Base-by-base conservation (phyloP, 2,113 vertebrate species). In the Heterochromis multidens region DNA sequence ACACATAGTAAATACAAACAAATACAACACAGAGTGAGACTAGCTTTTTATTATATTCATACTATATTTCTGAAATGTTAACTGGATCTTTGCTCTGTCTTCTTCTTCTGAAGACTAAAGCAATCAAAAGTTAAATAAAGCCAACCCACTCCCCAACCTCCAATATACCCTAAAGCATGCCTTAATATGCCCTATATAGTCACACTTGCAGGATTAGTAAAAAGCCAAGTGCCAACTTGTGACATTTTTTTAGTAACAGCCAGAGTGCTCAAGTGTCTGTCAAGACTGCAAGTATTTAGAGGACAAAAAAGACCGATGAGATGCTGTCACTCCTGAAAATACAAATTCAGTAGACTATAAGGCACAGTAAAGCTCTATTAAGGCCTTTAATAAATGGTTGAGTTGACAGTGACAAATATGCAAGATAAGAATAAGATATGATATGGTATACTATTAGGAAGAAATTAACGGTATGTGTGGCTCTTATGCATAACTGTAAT, bases 1-100 rank as follows among this genome's bases (percentile, higher is more conserved):
- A 87, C 12, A 90, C 31, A 91, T 21, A 85, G 87, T 31, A 89
- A 33, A 88, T 1, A 79, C 29, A 87, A 56, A 87, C 13, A 80
- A 65, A 76, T 19, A 82, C 14, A 85, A 63, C 5, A n/a, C 17
- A 31, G n/a, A 63, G 4, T 57, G 12, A 65, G 6, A 79, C 7
- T 21, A 11, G 21, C 12, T 77, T 78, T 8, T 67, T 13, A 27
- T 4, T 70, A 70, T 27, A 70, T 70, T 72, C 40, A 74, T 12
- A 63, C 35, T 49, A 25, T 3, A 56, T 33, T 23, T 78, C 17
- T 25, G 4, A 21, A 21, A 23, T 56, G 14, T 77, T 77, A 13
- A 46, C 11, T 5, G 16, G 6, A 74, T 72, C 9, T 1, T 80
- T 0, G 7, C 10, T 31, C 46, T 35, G 35, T 81, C 25, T 13